Base-by-base conservation (phyloP, 2,888 invertebrate species). In the Cryptus viduatorius region DNA sequence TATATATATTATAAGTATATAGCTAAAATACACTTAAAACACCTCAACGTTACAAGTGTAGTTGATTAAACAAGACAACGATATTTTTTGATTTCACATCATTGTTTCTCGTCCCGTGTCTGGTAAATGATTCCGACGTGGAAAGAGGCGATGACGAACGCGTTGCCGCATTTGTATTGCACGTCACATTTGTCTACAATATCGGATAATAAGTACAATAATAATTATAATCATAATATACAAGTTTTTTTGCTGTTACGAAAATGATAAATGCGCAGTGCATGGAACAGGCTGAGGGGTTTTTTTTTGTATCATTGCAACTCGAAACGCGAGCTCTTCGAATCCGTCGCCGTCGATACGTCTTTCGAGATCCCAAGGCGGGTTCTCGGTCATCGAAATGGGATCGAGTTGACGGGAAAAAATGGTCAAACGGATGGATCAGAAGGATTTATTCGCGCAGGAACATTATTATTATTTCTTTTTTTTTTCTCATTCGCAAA, bases 1-100 rank as follows among this genome's bases (percentile, higher is more conserved):
- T 37, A 37, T 37, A 37, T 37, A 37, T 37, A 37, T 37, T 37
- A 37, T 37, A 7, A 37, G 37, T 37, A 68, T 83, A 68, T 61
- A 67, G 80, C 67, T 84, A 48, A 80, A 77, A 73, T 84, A 77
- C 77, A 67, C 46, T 72, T 44, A 72, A 77, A 14, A 77, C 59
- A 76, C 76, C 31, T 76, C 76, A 48, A 79, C 76, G 48, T 12
- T 48, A 53, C 31, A 37, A 19, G 50, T 24, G 19, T 76, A 42
- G 65, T 29, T 31, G 29, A 24, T 59, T 61, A 46, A 53, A 48
- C 64, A 72, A 68, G 46, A 46, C 10, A 61, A 44, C 59, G 24
- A 72, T 67, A 50, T 68, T 5, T 61, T 48, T 53, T 48, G 29
- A n/a, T 14, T 8, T 64, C 29, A 65, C 50, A 24, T 64, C 56